Percentiles rank a stretch among this genome's conserved stretches.
Conservation (phyloP, 2,888 invertebrate species). For the Andrena minutula region DNA sequence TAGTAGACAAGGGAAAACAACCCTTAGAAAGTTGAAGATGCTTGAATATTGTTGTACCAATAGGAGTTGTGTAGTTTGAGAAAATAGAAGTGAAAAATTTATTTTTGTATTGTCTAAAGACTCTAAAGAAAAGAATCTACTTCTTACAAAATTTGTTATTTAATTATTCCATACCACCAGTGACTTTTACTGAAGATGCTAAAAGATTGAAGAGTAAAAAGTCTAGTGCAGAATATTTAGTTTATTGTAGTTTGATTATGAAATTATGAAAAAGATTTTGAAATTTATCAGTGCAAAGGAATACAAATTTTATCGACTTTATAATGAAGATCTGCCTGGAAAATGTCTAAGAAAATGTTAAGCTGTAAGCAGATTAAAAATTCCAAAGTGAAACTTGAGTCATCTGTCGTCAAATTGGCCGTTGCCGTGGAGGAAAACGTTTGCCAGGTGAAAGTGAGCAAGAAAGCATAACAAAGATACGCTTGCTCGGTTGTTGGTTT, state of each 20-base stretch:
- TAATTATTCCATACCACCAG: no score
- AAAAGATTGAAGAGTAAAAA: no score
- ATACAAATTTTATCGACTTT: no score
- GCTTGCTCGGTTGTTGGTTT: constrained; percentile 32
- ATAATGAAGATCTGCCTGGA: no score
- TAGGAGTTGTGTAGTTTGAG: not conserved
- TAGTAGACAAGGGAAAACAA: constrained; percentile 7
- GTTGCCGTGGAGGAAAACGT: constrained; percentile 16
- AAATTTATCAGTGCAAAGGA: no score
- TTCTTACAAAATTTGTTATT: no score
- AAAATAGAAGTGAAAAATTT: not conserved
- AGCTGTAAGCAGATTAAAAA: not conserved
- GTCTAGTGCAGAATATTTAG: no score
- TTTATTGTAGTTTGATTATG: no score
- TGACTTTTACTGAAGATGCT: no score
- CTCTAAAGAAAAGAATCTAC: not conserved
- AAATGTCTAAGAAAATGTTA: no score
- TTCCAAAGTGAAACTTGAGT: not conserved
- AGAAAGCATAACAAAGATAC: constrained; percentile 54
- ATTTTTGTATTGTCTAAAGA: no score
- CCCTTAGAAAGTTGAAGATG: not conserved
- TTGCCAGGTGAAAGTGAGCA: constrained; percentile 52
- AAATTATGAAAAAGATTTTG: no score
- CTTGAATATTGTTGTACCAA: not conserved
- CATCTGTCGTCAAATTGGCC: constrained; percentile 2